Percentiles rank a stretch among this genome's conserved stretches.
Conservation (phyloP, 2,888 invertebrate species). For the Dryomyza anilis region DNA sequence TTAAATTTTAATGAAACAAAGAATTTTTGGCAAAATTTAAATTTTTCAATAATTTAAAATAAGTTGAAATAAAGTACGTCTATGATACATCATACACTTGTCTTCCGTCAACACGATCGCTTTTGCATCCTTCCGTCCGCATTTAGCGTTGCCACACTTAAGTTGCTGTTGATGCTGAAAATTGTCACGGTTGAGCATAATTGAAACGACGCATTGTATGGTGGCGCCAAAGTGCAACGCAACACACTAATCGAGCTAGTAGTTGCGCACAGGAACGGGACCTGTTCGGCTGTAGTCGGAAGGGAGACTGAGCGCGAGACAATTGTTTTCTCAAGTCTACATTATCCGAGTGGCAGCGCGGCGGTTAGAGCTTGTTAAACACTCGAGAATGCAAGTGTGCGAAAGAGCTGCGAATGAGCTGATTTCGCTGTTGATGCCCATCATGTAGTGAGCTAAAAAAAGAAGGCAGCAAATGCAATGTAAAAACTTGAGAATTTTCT, state of each 20-base stretch:
- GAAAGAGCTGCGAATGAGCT: conserved; percentile 15
- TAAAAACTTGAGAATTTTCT: too few species aligned
- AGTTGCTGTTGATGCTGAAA: conserved; percentile 31
- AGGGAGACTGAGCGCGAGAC: conserved; percentile 7
- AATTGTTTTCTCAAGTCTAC: conserved; percentile 15
- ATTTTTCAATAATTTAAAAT: too few species aligned
- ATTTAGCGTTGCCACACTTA: conserved; percentile 29
- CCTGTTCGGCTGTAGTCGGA: not conserved
- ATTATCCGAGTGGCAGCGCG: conserved; percentile 17
- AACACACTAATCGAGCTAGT: not conserved
- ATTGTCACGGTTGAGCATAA: conserved; percentile 29
- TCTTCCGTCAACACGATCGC: too few species aligned
- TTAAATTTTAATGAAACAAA: too few species aligned
- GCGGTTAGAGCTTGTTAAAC: conserved; percentile 39
- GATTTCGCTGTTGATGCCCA: not conserved
- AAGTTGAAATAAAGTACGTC: too few species aligned
- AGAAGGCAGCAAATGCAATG: not conserved
- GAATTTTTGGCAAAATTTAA: too few species aligned
- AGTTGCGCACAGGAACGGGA: conserved; percentile 10
- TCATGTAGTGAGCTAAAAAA: too few species aligned
- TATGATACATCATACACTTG: too few species aligned
- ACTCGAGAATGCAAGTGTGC: conserved; percentile 30
- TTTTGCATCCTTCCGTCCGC: not conserved
- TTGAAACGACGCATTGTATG: conserved; percentile 27
- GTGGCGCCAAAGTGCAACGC: conserved; percentile 3